Evolutionary conservation across 2,797 vertebrate species (phyloP), one percentile per base, ranked within the genome.

Genomic region (Microchirus variegatus): DNA sequence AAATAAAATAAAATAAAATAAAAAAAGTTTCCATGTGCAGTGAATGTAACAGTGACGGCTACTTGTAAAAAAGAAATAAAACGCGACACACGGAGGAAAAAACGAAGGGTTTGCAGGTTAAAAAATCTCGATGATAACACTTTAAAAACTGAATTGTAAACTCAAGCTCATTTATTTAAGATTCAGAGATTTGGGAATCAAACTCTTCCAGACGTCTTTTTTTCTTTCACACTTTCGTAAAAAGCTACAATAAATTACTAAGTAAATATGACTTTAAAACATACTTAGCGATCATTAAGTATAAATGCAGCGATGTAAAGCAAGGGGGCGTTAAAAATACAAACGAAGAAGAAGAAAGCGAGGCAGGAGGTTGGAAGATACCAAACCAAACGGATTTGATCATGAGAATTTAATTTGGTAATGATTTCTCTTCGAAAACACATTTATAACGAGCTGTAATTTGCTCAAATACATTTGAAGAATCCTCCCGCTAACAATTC

Each of bases 201-300:
- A 54, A 67, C 48, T 69, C 56, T 38, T 52, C 3, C 38, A 6
- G n/a, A n/a, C n/a, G n/a, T n/a, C n/a, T n/a, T n/a, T 48, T 68
- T 3, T 37, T 53, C 67, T 11, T 22, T 59, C 11, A 55, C 14
- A n/a, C 44, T 50, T 55, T 68, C 44, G 76, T 31, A 53, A 66
- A 55, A 70, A 47, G 43, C 70, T 82, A 78, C 61, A 87, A 87
- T 90, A 90, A 89, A 79, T 89, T 78, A 89, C 80, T 78, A 79
- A 79, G 0, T 42, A 78, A 80, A 75, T 62, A 53, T 53, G n/a
- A 45, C 9, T 51, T 69, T 47, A 40, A 50, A 68, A 36, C 55
- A 63, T 57, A 17, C 5, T 9, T 35, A 38, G 52, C 67, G 53
- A 72, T 62, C 44, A 57, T 46, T 12, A 18, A 70, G 41, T 7